Evolutionary conservation across 2,888 invertebrate genomes (phyloP), one percentile per base, ranked within the genome.

Genomic region (Trachelus tabidus): DNA sequence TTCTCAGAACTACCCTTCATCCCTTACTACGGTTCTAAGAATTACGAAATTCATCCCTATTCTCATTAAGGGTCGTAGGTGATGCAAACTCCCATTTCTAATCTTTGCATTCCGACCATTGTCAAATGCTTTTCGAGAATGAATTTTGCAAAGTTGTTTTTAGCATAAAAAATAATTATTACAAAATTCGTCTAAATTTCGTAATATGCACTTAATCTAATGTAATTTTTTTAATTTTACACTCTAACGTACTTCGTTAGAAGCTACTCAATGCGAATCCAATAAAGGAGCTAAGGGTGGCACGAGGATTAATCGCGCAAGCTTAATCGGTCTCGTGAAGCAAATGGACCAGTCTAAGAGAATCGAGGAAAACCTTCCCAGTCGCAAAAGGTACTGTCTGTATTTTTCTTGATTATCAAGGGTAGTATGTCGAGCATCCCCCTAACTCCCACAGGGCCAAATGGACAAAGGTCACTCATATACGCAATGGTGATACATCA

Each of bases 401-500:
- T 71, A 71, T 71, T 71, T 71, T 71, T 71, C 71, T 71, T 34
- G 31, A 71, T 71, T 34, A 34, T 71, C 71, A 34, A 71, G 71
- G 31, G 12, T 71, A 31, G 71, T 23, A 12, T 71, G 78, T 81
- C 76, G 79, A 78, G 81, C 85, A 85, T 80, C 84, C 85, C 83
- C 81, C 83, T 80, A 80, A 89, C 85, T 87, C 88, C 87, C 89
- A 78, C 56, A 76, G 84, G 86, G 83, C 78, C 37, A 76, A 83
- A 79, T 82, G 86, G 85, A 86, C 88, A 88, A 88, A 89, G 89
- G 89, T 89, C 89, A 89, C 85, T 89, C 89, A 89, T 89, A 87
- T 85, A 87, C 85, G 86, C 83, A 77, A 80, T 83, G 85, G 83
- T 85, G 88, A 89, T 89, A 89, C 87, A 89, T 89, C 89, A 89